phyloP scores from a whole-genome alignment of 2,113 vertebrate genomes.

The Lepidothrix coronata region DNA sequence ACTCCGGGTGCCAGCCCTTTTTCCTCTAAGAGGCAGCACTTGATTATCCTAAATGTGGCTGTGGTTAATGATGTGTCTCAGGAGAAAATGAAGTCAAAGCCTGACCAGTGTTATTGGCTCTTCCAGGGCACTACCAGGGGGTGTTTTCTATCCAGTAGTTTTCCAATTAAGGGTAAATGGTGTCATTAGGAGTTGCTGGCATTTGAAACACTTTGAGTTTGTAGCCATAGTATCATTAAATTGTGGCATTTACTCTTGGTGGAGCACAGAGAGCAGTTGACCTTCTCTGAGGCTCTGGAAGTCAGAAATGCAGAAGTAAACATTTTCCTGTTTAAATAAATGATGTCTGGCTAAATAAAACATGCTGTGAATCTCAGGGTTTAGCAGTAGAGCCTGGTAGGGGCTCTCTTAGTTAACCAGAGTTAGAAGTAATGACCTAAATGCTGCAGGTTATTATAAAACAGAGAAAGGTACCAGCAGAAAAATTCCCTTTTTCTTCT shows the following conservation, averaged over 20 bases:
- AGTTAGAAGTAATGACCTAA: background rate
- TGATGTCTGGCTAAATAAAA: conserved; percentile 48
- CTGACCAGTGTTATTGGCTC: background rate
- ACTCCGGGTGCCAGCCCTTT: background rate
- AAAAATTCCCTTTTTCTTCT: background rate
- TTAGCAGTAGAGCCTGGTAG: background rate
- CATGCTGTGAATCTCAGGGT: background rate
- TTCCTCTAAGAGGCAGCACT: background rate
- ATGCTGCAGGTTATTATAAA: background rate
- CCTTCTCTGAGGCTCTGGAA: background rate
- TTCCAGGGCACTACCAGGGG: background rate
- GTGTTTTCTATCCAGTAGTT: background rate
- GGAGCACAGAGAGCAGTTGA: background rate
- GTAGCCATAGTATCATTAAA: background rate
- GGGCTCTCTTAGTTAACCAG: background rate
- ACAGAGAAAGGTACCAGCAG: background rate
- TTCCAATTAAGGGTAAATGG: conserved; percentile 2
- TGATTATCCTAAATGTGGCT: background rate
- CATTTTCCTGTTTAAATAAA: conserved; percentile 18
- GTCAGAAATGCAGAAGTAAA: conserved; percentile 2
- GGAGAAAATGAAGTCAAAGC: background rate
- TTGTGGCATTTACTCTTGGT: background rate
- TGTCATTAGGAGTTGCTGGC: background rate
- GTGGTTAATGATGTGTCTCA: background rate
- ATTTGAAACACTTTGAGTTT: background rate